Evolutionary conservation across 1,140 invertebrate species (phyloP).

Genomic region (Musca domestica): DNA sequence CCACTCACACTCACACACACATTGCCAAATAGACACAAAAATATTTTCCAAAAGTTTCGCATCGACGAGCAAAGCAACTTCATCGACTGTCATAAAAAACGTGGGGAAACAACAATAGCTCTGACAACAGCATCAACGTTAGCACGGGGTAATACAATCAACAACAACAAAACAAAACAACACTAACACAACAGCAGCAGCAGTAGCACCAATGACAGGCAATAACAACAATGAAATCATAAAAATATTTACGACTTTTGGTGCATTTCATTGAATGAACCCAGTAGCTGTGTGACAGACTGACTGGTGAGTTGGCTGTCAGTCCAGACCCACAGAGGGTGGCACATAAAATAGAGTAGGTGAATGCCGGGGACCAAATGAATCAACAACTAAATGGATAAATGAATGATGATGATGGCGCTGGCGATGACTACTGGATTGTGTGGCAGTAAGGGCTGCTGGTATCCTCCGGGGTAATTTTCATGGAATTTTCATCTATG

Average conservation of each 20-base stretch:
- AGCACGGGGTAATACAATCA: neutral
- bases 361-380: neutral
- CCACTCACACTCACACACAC: too few species aligned
- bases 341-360: neutral
- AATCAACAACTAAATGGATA: constrained; percentile 7
- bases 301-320: neutral
- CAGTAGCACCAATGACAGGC: neutral
- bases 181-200: neutral
- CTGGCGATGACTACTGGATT: too few species aligned
- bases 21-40: too few species aligned
- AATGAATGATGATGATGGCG: neutral
- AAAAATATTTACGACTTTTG: constrained; percentile 20
- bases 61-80: neutral
- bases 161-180: neutral
- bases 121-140: too few species aligned
- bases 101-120: too few species aligned
- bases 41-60: too few species aligned
- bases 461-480: too few species aligned
- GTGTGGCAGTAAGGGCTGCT: too few species aligned
- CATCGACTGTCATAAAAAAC: neutral
- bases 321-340: neutral
- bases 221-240: neutral
- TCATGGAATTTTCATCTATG: too few species aligned
- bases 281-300: neutral
- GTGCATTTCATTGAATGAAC: constrained; percentile 7